phyloP scores from a whole-genome alignment of 2,113 vertebrate species.

The Rhegmatorhina hoffmannsi region DNA sequence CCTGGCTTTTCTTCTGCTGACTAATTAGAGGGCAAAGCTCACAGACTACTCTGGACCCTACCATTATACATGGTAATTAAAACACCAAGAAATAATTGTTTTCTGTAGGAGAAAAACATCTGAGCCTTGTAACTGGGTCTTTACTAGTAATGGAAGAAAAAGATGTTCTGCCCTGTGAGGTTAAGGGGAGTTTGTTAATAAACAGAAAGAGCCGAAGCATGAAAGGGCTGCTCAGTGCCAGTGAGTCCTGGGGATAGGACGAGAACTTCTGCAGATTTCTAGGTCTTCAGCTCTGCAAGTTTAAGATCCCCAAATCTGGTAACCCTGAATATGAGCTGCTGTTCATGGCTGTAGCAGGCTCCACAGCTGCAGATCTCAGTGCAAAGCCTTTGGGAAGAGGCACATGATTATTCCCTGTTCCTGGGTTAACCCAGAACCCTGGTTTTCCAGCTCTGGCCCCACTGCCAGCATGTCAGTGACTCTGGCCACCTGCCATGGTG shows the following conservation, averaged over 20 bases:
- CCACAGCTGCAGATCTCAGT: fast-evolving
- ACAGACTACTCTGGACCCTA: background rate
- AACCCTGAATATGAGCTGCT: background rate
- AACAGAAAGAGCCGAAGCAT: background rate
- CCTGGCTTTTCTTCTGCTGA: constrained; percentile 46
- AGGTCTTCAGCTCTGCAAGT: background rate
- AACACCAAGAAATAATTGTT: constrained; percentile 20
- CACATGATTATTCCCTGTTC: background rate
- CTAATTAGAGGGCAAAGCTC: constrained; percentile 64
- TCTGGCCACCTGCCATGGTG: background rate
- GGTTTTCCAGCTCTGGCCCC: background rate
- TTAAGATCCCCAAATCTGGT: background rate
- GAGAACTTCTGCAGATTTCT: background rate
- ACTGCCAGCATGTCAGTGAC: background rate
- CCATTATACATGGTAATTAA: constrained; percentile 51
- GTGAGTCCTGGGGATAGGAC: background rate
- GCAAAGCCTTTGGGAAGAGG: background rate
- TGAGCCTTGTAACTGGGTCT: background rate
- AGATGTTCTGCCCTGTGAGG: background rate
- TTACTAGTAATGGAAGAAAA: background rate
- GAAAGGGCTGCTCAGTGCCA: background rate
- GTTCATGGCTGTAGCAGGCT: fast-evolving
- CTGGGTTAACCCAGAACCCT: background rate
- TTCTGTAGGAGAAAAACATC: constrained; percentile 5
- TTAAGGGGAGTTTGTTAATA: background rate